phyloP scores from a whole-genome alignment of 2,113 vertebrate genomes.

The Petaurus breviceps region DNA sequence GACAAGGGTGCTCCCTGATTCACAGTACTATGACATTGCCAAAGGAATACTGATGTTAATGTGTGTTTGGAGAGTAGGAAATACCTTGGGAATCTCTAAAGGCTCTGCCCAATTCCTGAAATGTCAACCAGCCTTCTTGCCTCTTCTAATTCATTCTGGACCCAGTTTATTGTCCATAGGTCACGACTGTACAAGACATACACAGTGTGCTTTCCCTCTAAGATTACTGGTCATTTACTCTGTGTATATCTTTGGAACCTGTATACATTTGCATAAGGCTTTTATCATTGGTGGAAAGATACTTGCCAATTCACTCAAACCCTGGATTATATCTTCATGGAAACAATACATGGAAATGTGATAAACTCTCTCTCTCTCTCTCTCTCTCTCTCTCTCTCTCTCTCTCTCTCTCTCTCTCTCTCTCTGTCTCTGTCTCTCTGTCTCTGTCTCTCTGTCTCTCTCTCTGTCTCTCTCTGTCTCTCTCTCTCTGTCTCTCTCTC shows the following conservation, averaged over 20 bases:
- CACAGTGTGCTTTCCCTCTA: background rate
- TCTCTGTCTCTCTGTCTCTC: too few relatives aligned
- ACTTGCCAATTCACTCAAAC: background rate
- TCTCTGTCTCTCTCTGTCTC: too few relatives aligned
- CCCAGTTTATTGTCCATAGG: background rate
- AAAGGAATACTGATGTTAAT: background rate
- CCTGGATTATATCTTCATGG: background rate
- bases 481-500: background rate
- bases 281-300: background rate
- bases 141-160: background rate
- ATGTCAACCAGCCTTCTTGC: background rate
- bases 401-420: fast-evolving
- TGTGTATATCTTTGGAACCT: background rate
- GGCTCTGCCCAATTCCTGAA: background rate
- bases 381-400: too few relatives aligned
- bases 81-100: background rate
- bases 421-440: too few relatives aligned
- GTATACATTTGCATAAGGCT: background rate
- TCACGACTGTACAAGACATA: background rate
- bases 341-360: background rate
- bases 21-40: background rate
- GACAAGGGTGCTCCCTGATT: background rate
- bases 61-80: background rate
- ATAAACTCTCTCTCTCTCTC: background rate
- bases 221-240: background rate